phyloP scores from a whole-genome alignment of 2,113 vertebrate genomes.

The Bos indicus region DNA sequence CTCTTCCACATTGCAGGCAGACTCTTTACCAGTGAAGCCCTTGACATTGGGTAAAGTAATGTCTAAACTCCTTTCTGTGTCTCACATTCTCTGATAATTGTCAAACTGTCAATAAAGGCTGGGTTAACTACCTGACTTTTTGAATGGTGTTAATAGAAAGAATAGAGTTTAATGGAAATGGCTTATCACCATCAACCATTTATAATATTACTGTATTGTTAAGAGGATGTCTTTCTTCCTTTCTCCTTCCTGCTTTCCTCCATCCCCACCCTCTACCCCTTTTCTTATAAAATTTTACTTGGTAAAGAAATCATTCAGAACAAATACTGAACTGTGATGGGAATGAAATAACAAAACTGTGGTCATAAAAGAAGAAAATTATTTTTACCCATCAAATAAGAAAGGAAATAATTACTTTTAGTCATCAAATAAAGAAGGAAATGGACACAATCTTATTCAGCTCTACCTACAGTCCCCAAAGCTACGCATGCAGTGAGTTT shows the following conservation, averaged over 20 bases:
- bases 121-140: not conserved
- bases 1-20: not conserved
- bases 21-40: not conserved
- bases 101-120: not conserved
- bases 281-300: not conserved
- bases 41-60: not conserved
- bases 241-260: not conserved
- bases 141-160: not conserved
- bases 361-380: not conserved
- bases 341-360: not conserved
- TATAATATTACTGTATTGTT: not conserved
- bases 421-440: not conserved
- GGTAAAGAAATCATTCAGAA: not conserved
- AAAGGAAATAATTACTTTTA: not conserved
- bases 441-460: not conserved
- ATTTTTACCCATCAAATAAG: not conserved
- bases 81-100: conserved; percentile 3
- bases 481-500: not conserved
- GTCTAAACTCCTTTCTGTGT: not conserved
- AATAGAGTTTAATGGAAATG: not conserved
- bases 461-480: not conserved
- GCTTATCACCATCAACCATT: not conserved
- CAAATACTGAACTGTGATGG: not conserved
- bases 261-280: not conserved
- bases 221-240: not conserved